phyloP scores from a whole-genome alignment of 2,797 vertebrate genomes.

The Sardinella longiceps region DNA sequence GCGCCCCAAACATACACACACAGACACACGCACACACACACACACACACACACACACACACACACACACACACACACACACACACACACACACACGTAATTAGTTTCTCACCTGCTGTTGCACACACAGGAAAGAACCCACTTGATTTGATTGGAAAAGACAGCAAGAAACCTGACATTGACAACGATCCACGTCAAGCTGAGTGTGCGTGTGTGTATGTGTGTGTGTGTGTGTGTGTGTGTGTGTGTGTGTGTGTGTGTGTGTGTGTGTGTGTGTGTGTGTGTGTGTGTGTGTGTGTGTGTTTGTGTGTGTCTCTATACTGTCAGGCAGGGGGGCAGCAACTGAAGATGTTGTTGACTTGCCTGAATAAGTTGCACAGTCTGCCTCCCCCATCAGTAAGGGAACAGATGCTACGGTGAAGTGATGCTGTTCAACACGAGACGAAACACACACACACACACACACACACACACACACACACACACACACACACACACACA shows the following conservation, averaged over 20 bases:
- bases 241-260: no score
- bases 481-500: neutral
- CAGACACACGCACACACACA: no score
- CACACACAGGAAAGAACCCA: slow-evolving; percentile 34
- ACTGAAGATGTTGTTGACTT: slow-evolving; percentile 59
- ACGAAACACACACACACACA: slow-evolving; percentile 29
- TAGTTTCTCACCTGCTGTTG: slow-evolving; percentile 63
- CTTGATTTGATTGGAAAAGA: slow-evolving; percentile 58
- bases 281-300: no score
- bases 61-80: no score
- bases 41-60: no score
- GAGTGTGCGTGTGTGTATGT: slow-evolving; percentile 26
- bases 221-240: no score
- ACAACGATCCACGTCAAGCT: slow-evolving; percentile 56
- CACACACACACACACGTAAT: slow-evolving; percentile 45
- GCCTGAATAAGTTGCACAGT: slow-evolving; percentile 57
- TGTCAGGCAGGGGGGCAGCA: slow-evolving; percentile 43
- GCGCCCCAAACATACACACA: neutral
- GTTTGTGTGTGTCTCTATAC: no score
- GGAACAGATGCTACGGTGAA: slow-evolving; percentile 58
- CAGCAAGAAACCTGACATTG: slow-evolving; percentile 56
- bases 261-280: no score
- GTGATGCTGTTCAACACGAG: slow-evolving; percentile 50
- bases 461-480: neutral
- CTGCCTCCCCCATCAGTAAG: slow-evolving; percentile 56